Evolutionary conservation across 2,888 invertebrate species (phyloP), one percentile per base, ranked within the genome.

Genomic region (Drosophila barbarae): DNA sequence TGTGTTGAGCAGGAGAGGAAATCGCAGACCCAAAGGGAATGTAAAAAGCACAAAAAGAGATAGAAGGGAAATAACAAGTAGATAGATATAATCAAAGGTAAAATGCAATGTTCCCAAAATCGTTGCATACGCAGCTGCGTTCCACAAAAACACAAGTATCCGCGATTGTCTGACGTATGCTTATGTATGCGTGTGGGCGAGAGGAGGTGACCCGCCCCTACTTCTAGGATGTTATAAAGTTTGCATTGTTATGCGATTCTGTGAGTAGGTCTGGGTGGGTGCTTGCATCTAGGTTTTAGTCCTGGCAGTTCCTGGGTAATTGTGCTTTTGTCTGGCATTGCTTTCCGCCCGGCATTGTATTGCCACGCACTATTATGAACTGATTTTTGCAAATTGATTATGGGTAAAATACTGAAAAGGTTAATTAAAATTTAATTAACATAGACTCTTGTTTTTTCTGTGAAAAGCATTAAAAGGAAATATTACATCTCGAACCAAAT

Each of bases 161-260:
- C 46, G 30, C 23, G 30, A 21, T 38, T 39, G 30, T 36, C 71
- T 70, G 38, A 47, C 46, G 38, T 57, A 69, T 54, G 49, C 50
- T 47, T 55, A 38, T 26, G 38, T 57, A 69, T 54, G 49, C 47
- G 44, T 55, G 35, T 26, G 39, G 46, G 58, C 32, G 44, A 13
- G n/a, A n/a, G 41, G 42, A 9, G 5, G 26, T 26, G 10, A 26
- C 23, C 35, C 46, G 10, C 26, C 26, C 38, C 46, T 30, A 21
- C 32, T 23, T 39, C 42, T 52, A 60, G 61, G 65, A 76, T 68
- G 69, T 73, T 80, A 76, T 84, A 84, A 84, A 86, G 72, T 84
- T 84, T 76, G 84, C 82, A 85, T 84, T 83, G 78, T 86, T 86
- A 86, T 86, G 80, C 75, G 75, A 71, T 70, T 70, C 60, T 74